Evolutionary conservation across 2,888 invertebrate genomes (phyloP).

Genomic region (Andricus curvator): DNA sequence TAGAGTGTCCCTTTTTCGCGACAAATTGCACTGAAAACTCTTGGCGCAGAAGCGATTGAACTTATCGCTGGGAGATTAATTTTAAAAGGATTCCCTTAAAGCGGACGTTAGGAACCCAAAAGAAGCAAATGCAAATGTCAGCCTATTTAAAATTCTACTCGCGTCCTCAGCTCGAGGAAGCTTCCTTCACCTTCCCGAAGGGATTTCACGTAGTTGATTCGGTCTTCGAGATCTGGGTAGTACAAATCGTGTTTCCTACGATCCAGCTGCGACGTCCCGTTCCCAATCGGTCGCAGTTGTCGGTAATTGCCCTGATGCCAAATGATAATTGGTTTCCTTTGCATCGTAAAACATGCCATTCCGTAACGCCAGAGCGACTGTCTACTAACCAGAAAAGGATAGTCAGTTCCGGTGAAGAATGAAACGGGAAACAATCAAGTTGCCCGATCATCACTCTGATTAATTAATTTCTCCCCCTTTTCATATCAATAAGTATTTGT

Average conservation of each 20-base stretch:
- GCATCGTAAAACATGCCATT: slow-evolving; percentile 55
- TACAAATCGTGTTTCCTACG: slow-evolving; percentile 40
- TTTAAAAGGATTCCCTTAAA: slow-evolving; percentile 40
- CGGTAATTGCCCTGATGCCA: slow-evolving; percentile 52
- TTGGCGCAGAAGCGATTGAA: slow-evolving; percentile 47
- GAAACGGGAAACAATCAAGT: slow-evolving; percentile 21
- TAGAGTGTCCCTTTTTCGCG: neutral
- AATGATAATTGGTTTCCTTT: slow-evolving; percentile 60
- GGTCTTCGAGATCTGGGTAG: slow-evolving; percentile 24
- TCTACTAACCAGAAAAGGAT: slow-evolving; percentile 55
- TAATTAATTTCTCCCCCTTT: slow-evolving; percentile 44
- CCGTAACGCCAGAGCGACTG: slow-evolving; percentile 53
- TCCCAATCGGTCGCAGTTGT: slow-evolving; percentile 43
- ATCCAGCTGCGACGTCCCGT: slow-evolving; percentile 27
- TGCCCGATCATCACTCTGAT: slow-evolving; percentile 25
- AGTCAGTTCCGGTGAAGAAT: slow-evolving; percentile 56
- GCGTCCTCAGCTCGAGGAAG: slow-evolving; percentile 21
- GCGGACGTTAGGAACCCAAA: slow-evolving; percentile 16
- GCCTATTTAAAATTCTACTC: slow-evolving; percentile 31
- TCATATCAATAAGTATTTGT: neutral
- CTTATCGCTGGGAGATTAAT: slow-evolving; percentile 55
- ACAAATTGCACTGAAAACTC: slow-evolving; percentile 50
- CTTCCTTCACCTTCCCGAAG: slow-evolving; percentile 35
- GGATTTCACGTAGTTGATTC: slow-evolving; percentile 39
- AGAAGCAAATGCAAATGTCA: slow-evolving; percentile 33